Evolutionary conservation across 1,140 invertebrate genomes (phyloP), one percentile per base, ranked within the genome.

Genomic region (Drosophila murphyi): DNA sequence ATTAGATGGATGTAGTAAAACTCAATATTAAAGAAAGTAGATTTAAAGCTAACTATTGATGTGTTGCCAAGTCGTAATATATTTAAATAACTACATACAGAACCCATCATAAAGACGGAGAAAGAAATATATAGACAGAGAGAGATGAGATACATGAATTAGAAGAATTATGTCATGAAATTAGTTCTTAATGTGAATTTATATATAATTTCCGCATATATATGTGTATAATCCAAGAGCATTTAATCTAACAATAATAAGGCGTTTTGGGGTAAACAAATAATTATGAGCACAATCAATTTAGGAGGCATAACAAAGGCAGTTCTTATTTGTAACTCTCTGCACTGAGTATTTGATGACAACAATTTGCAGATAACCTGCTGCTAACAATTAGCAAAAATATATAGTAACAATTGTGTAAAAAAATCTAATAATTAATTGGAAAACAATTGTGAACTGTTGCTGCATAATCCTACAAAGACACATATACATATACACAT

Each of bases 381-480:
- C 71, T 48, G 56, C 57, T 56, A 74, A 74, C 65, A 70, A 64
- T 32, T 28, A 41, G 55, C 5, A 68, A 68, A 47, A 20, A 20
- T 20, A 20, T 20, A 10, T 43, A n/a, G 48, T 61, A 69, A 73
- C 56, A 73, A 68, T n/a, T 45, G 4, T 48, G 20, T 35, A 48
- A 8, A 47, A 6, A 20, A 28, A 35, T 20, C 20, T 20, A 45
- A 12, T 64, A 48, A 12, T 12, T 67, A 51, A 60, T 41, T 50
- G 65, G 31, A 8, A 57, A 67, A 59, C 34, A 34, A 48, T 37
- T 35, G 12, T 48, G 7, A 35, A 59, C 31, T 32, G 12, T 10
- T 5, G 8, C 5, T n/a, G 43, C 28, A 52, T 54, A 29, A 48
- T 35, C 51, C 51, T 55, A 72, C 10, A 47, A 41, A 65, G 20